A percentile compares a stretch with the other conserved stretches of the same genome.
Conservation (phyloP, 1,140 invertebrate genomes). For the Heterodera carotae region DNA sequence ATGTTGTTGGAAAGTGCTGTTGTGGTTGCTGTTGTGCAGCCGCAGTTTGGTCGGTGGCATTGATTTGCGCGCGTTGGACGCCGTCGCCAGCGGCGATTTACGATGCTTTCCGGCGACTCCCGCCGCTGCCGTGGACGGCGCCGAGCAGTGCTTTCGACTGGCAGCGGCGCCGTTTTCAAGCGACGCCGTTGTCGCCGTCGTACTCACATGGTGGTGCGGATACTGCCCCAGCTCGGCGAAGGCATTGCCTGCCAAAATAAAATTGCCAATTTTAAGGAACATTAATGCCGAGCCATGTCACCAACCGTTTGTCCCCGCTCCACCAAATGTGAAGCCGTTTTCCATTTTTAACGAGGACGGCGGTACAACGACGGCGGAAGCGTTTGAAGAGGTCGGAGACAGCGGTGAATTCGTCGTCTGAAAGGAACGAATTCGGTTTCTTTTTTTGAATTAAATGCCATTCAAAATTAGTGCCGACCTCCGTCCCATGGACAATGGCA, state of each 20-base stretch:
- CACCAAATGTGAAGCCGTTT: neutral
- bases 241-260: neutral
- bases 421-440: too few species aligned
- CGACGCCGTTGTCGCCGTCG: neutral
- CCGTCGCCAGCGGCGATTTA: conserved; percentile 80
- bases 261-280: too few species aligned
- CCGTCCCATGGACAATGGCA: neutral
- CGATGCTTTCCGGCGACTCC: conserved; percentile 89
- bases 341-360: neutral
- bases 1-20: neutral
- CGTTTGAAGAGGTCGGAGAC: neutral
- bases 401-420: neutral
- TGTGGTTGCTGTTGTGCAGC: neutral
- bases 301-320: neutral
- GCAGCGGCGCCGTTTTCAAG: neutral
- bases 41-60: neutral
- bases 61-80: conserved; percentile 71
- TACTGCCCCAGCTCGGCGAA: neutral
- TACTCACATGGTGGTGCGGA: neutral
- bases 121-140: neutral
- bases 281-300: too few species aligned
- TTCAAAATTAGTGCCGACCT: neutral
- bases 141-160: neutral
- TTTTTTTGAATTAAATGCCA: neutral
- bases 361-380: neutral